These are phyloP conservation scores for Galbula dea DNA, from an alignment of 2,113 vertebrate genomes.

Conservation along the genomic window DNA sequence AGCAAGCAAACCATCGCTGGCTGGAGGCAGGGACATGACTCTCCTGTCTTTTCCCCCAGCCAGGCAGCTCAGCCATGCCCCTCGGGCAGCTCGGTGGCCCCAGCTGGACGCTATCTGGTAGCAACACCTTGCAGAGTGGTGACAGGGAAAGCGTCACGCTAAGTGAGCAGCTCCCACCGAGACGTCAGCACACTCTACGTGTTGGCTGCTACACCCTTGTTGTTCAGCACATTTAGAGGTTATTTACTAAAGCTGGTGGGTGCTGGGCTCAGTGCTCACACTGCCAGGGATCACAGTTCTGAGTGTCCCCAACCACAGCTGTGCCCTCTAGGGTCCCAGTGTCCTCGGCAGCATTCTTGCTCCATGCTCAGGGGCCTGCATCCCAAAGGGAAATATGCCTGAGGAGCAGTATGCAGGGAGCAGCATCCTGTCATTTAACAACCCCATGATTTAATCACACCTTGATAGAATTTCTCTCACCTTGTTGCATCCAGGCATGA, in stretches of 20 bases:
- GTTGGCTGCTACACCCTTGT: neutral
- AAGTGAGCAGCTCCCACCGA: accelerated
- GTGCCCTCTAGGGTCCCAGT: neutral
- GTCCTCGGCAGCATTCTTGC: neutral
- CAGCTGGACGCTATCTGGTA: neutral
- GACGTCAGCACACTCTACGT: accelerated
- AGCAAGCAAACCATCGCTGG: accelerated
- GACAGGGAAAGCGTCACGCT: neutral
- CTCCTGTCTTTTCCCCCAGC: neutral
- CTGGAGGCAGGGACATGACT: neutral
- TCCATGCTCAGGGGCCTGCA: accelerated
- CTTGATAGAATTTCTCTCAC: accelerated
- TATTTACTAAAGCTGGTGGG: accelerated
- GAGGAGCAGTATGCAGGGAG: neutral
- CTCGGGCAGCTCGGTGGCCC: neutral
- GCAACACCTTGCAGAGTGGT: neutral
- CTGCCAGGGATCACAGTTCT: neutral
- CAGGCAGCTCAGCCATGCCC: accelerated
- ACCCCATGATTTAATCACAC: accelerated
- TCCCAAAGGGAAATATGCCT: neutral
- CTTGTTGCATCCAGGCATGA: too few species aligned
- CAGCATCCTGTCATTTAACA: neutral
- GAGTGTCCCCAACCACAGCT: neutral
- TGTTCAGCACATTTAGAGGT: neutral
- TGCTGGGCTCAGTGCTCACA: neutral